phyloP scores from a whole-genome alignment of 2,797 vertebrate species.

The Perdix hodgsoniae region DNA sequence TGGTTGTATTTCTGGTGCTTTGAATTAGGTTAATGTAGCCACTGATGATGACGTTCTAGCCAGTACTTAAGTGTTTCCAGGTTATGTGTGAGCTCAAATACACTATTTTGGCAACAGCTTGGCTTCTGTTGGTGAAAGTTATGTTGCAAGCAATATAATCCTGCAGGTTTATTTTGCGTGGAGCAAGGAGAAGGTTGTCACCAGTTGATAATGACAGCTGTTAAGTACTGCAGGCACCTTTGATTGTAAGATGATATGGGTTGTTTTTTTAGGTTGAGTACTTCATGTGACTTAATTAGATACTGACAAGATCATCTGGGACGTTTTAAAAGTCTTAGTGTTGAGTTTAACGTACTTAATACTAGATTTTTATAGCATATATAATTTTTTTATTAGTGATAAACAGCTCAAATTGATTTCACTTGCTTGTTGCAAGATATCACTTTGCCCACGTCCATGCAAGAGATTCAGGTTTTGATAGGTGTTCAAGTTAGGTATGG shows the following conservation, averaged over 20 bases:
- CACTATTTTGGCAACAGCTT: background rate
- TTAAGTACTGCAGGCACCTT: background rate
- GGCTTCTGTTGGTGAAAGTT: background rate
- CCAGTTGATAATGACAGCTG: background rate
- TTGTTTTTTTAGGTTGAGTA: background rate
- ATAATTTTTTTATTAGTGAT: background rate
- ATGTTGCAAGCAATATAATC: background rate
- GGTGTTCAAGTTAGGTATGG: background rate
- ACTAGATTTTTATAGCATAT: background rate
- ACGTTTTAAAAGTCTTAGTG: background rate
- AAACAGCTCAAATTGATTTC: background rate
- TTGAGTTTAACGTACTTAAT: background rate
- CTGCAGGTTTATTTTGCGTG: background rate
- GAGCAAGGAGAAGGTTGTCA: background rate
- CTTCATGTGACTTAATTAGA: background rate
- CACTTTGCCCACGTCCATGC: background rate
- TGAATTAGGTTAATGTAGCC: background rate
- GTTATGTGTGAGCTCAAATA: background rate
- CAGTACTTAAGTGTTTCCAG: fast-evolving
- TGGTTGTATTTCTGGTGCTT: background rate
- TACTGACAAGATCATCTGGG: background rate
- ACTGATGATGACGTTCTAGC: background rate
- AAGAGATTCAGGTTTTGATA: background rate
- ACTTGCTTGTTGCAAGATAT: background rate
- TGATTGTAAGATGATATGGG: background rate